phyloP scores from a whole-genome alignment of 2,113 vertebrate species.

The Oryzias melastigma region DNA sequence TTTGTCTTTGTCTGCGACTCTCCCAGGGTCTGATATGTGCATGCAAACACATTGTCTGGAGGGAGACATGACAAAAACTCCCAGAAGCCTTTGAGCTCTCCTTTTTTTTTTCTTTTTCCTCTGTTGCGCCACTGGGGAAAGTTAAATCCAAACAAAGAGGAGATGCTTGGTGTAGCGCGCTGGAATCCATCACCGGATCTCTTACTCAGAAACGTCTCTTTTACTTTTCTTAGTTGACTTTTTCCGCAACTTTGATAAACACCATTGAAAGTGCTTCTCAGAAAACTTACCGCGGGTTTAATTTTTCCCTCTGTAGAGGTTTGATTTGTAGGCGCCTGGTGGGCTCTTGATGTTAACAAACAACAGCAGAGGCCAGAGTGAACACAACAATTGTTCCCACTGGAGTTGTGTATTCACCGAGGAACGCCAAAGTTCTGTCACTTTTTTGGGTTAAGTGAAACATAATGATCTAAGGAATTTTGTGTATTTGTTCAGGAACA shows the following conservation, averaged over 20 bases:
- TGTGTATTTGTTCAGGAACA: too few species aligned
- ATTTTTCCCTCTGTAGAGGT: constrained; percentile 46
- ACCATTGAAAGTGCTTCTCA: constrained; percentile 45
- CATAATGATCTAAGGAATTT: too few species aligned
- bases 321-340: constrained; percentile 44
- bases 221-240: constrained; percentile 69
- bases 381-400: constrained; percentile 42
- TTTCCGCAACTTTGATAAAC: constrained; percentile 64
- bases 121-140: constrained; percentile 73
- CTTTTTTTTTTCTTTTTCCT: constrained; percentile 67
- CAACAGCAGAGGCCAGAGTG: constrained; percentile 49
- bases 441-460: too few species aligned
- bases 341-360: constrained; percentile 45
- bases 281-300: constrained; percentile 46
- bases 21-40: constrained; percentile 77
- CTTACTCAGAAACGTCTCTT: constrained; percentile 69
- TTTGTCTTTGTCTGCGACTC: constrained; percentile 72
- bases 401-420: constrained; percentile 24
- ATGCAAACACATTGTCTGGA: constrained; percentile 79
- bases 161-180: constrained; percentile 51
- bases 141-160: constrained; percentile 82
- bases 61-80: constrained; percentile 83
- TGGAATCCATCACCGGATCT: constrained; percentile 68
- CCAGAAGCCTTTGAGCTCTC: constrained; percentile 79
- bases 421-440: not conserved